Conservation (phyloP, 2,888 invertebrate species). For the Ophion ventricosus region DNA sequence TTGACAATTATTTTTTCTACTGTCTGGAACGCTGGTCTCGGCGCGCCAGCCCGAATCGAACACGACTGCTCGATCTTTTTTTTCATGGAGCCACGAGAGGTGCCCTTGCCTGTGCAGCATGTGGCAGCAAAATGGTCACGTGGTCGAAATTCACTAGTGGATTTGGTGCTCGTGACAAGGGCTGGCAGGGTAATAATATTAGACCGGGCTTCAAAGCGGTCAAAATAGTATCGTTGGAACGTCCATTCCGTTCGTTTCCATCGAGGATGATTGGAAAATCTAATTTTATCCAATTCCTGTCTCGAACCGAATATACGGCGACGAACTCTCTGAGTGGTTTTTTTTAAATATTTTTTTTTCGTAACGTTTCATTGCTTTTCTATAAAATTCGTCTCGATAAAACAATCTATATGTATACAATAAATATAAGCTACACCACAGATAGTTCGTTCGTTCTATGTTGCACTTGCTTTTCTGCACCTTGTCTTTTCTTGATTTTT, state of each 20-base stretch:
- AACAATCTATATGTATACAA: slow-evolving; percentile 63
- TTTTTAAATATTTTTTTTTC: slow-evolving; percentile 23
- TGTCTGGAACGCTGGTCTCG: background rate
- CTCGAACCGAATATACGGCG: background rate
- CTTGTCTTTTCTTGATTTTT: slow-evolving; percentile 4
- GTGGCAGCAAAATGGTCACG: background rate
- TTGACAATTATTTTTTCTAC: background rate
- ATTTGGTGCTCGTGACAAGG: background rate
- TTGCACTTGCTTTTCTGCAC: slow-evolving; percentile 21
- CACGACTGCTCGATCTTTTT: background rate
- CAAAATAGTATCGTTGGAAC: background rate
- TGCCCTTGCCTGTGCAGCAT: background rate
- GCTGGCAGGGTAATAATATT: background rate
- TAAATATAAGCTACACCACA: slow-evolving; percentile 61
- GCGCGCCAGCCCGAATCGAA: background rate
- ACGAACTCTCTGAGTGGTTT: background rate
- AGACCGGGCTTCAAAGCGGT: background rate
- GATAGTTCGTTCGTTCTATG: slow-evolving; percentile 39
- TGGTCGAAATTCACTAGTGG: background rate
- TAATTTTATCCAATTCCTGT: background rate
- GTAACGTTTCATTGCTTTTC: slow-evolving; percentile 24
- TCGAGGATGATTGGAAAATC: background rate
- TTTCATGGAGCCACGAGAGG: background rate
- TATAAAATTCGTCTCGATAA: slow-evolving; percentile 60
- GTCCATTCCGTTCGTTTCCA: background rate